Conservation (phyloP, 2,888 invertebrate genomes). For the Erebia aethiops region DNA sequence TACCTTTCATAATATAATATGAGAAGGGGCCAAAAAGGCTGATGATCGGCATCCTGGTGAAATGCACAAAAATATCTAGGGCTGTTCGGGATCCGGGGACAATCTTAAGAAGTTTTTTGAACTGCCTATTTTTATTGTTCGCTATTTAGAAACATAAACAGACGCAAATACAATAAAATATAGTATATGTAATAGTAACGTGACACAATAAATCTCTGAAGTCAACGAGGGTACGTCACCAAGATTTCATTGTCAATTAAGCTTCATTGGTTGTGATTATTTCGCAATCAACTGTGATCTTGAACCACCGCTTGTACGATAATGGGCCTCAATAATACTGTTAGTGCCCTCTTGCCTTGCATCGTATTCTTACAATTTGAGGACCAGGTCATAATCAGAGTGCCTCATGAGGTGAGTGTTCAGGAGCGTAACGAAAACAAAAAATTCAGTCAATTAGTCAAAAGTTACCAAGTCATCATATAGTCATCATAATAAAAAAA, state of each 20-base stretch:
- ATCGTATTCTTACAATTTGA: background rate
- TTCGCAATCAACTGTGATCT: slow-evolving; percentile 23
- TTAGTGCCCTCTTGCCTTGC: slow-evolving; percentile 1
- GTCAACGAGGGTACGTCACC: slow-evolving; percentile 37
- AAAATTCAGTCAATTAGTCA: no score
- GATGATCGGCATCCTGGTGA: no score
- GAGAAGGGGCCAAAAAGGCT: no score
- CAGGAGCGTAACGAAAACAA: no score
- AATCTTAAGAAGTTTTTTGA: slow-evolving; percentile 38
- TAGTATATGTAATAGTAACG: background rate
- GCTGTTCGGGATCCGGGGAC: background rate
- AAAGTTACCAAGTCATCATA: no score
- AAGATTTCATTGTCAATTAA: slow-evolving; percentile 39
- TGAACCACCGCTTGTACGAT: background rate
- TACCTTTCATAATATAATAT: no score
- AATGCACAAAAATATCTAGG: no score
- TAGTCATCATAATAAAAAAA: no score
- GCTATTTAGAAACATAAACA: slow-evolving; percentile 60
- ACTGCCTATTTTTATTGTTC: slow-evolving; percentile 70
- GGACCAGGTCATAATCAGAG: no score
- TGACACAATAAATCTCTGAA: slow-evolving; percentile 49
- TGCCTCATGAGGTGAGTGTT: no score
- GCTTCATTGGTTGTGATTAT: slow-evolving; percentile 40
- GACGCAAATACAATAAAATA: slow-evolving; percentile 48
- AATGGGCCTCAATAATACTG: background rate